These are phyloP conservation scores for Drosophila ercepeae DNA, from an alignment of 1,140 invertebrate genomes.

Conservation along the genomic window DNA sequence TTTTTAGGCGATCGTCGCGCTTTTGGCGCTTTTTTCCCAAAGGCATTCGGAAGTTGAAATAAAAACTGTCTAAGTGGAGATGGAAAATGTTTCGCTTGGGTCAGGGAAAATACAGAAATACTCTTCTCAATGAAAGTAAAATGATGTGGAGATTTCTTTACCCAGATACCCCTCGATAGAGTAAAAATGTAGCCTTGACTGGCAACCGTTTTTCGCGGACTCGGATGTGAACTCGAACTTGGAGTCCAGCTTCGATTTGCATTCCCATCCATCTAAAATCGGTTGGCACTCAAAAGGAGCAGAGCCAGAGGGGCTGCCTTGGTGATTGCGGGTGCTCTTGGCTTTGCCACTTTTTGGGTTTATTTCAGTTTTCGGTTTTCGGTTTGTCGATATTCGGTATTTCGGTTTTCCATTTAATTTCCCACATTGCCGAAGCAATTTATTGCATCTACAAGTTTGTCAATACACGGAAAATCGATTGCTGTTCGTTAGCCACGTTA, in stretches of 20 bases:
- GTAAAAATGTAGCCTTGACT: slow-evolving; percentile 25
- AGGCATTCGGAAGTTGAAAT: slow-evolving; percentile 56
- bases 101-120: background rate
- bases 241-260: slow-evolving; percentile 44
- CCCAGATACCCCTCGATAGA: background rate
- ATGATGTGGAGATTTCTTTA: background rate
- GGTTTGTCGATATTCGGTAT: too few species aligned
- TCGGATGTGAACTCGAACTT: slow-evolving; percentile 44
- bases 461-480: slow-evolving; percentile 61
- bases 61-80: slow-evolving; percentile 34
- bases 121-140: background rate
- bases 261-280: slow-evolving; percentile 42
- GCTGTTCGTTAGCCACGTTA: slow-evolving; percentile 51
- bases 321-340: slow-evolving; percentile 14
- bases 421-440: slow-evolving; percentile 59
- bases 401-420: slow-evolving; percentile 33
- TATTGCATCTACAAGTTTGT: slow-evolving; percentile 53
- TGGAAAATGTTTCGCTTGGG: background rate
- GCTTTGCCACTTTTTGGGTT: slow-evolving; percentile 1
- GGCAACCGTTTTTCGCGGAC: slow-evolving; percentile 8
- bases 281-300: slow-evolving; percentile 18
- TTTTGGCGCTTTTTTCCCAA: slow-evolving; percentile 36
- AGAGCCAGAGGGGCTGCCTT: background rate
- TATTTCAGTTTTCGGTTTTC: too few species aligned
- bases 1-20: slow-evolving; percentile 33